A percentile compares a stretch with the other conserved stretches of the same genome.
phyloP scores from a whole-genome alignment of 2,888 invertebrate species.

The Ophion slaviceki region DNA sequence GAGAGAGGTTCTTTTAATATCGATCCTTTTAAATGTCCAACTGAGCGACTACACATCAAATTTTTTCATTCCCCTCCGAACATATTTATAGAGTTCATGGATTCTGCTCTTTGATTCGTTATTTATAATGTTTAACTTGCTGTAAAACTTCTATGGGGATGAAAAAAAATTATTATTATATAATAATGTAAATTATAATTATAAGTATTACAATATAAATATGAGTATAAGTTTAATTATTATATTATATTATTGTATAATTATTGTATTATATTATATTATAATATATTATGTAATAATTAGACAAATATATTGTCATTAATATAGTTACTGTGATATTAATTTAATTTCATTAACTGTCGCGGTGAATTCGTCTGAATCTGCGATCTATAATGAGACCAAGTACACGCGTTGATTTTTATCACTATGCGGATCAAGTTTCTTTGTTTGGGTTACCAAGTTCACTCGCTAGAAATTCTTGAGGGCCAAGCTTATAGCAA shows the following conservation, averaged over 20 bases:
- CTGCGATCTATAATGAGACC: too few relatives aligned
- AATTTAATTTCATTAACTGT: too few relatives aligned
- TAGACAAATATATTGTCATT: neutral
- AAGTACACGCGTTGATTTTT: too few relatives aligned
- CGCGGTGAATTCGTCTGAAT: too few relatives aligned
- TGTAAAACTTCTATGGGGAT: neutral
- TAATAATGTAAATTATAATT: too few relatives aligned
- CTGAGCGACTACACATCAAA: conserved; percentile 61
- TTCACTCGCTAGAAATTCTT: too few relatives aligned
- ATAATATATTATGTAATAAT: neutral
- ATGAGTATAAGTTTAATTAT: too few relatives aligned
- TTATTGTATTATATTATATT: neutral
- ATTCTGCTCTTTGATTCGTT: conserved; percentile 28
- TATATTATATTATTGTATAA: neutral
- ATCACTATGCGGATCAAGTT: too few relatives aligned
- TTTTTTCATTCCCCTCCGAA: conserved; percentile 46
- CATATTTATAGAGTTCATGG: conserved; percentile 23
- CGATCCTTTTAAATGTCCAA: conserved; percentile 66
- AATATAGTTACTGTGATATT: neutral
- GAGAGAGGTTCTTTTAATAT: conserved; percentile 57
- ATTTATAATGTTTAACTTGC: neutral
- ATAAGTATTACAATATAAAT: too few relatives aligned
- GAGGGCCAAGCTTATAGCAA: too few relatives aligned
- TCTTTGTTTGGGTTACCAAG: too few relatives aligned
- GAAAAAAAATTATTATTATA: too few relatives aligned